phyloP scores from a whole-genome alignment of 2,888 invertebrate species.

The Drosophila macrospina region DNA sequence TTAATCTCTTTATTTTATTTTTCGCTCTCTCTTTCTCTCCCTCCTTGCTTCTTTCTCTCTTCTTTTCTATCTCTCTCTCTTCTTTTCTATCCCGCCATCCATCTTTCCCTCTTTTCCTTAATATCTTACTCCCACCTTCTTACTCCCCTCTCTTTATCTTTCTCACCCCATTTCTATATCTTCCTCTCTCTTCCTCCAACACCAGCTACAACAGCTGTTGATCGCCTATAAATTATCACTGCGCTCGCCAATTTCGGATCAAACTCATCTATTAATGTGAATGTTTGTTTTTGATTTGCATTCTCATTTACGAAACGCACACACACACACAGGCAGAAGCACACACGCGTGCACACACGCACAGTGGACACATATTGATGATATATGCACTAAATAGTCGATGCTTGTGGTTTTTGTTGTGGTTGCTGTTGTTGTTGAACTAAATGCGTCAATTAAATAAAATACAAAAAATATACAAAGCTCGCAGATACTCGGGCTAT shows the following conservation, averaged over 20 bases:
- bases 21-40: background rate
- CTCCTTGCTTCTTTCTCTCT: background rate
- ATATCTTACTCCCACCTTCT: no score
- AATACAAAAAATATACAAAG: conserved; percentile 39
- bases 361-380: conserved; percentile 23
- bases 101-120: no score
- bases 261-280: conserved; percentile 25
- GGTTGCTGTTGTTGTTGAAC: conserved; percentile 45
- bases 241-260: conserved; percentile 20
- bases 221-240: conserved; percentile 14
- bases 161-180: no score
- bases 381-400: conserved; percentile 44
- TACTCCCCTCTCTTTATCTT: no score
- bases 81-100: no score
- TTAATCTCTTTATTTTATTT: no score
- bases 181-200: background rate
- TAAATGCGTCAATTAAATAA: conserved; percentile 78
- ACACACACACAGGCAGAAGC: background rate
- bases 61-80: no score
- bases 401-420: conserved; percentile 11
- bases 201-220: background rate
- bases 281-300: conserved; percentile 39
- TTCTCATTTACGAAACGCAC: conserved; percentile 19
- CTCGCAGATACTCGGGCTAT: conserved; percentile 26
- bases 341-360: background rate